Percentiles rank a stretch among this genome's conserved stretches.
Evolutionary conservation across 2,113 vertebrate species (phyloP).

Genomic region (Bos taurus): DNA sequence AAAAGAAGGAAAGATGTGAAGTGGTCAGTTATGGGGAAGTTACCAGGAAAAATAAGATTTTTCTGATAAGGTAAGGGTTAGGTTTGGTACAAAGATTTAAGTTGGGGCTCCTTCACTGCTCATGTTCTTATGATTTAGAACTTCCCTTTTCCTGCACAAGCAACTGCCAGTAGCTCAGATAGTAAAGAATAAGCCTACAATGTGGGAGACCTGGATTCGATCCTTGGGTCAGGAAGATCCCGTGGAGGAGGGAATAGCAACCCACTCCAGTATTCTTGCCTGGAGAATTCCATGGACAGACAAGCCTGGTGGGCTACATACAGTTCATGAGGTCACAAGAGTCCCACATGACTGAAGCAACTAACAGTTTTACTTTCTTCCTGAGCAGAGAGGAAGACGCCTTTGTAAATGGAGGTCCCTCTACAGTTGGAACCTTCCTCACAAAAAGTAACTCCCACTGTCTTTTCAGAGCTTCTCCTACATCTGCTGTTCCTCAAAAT

Average conservation of each 20-base stretch:
- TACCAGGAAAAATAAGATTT: neutral
- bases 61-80: neutral
- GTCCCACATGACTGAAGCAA: neutral
- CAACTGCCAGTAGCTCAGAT: neutral
- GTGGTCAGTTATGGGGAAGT: neutral
- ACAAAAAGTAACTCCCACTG: neutral
- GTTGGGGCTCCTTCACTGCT: neutral
- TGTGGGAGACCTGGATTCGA: neutral
- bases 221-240: neutral
- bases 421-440: neutral
- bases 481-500: neutral
- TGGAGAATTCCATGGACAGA: neutral
- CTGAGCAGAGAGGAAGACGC: neutral
- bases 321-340: neutral
- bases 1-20: neutral
- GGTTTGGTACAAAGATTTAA: neutral
- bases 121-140: neutral
- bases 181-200: neutral
- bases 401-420: neutral
- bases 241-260: neutral
- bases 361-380: neutral
- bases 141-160: neutral
- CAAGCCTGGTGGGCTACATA: neutral
- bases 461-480: neutral
- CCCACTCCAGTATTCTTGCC: neutral